Conservation (phyloP, 2,797 vertebrate species). For the Phylloscopus collybita region DNA sequence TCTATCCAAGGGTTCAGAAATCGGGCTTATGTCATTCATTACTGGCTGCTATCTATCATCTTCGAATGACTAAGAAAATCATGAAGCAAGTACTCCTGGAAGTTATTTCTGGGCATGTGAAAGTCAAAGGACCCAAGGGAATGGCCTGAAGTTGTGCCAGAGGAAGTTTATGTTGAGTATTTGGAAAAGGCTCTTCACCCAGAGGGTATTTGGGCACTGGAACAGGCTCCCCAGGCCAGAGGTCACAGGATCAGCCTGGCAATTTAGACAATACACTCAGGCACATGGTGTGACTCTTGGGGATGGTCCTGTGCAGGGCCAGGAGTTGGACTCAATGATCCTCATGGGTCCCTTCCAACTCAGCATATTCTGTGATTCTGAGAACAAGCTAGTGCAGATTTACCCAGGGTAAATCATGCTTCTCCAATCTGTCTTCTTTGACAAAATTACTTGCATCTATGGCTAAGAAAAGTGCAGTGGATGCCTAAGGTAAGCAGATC, state of each 20-base stretch:
- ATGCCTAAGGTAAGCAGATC: not conserved
- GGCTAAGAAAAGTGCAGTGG: not conserved
- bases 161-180: fast-evolving
- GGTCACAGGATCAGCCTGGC: not conserved
- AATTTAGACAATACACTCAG: not conserved
- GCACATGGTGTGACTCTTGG: not conserved
- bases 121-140: not conserved
- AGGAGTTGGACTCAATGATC: fast-evolving
- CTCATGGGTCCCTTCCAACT: not conserved
- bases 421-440: not conserved
- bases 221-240: not conserved
- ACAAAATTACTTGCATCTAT: not conserved
- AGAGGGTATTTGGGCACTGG: not conserved
- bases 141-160: not conserved
- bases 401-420: not conserved
- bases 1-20: not conserved
- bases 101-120: not conserved
- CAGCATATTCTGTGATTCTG: not conserved
- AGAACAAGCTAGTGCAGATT: not conserved
- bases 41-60: not conserved
- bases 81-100: not conserved
- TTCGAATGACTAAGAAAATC: not conserved
- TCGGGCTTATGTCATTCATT: not conserved
- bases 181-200: not conserved
- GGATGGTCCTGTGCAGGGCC: not conserved